These are phyloP conservation scores for Tragopan temminckii DNA, from an alignment of 2,797 vertebrate genomes.

Conservation along the genomic window DNA sequence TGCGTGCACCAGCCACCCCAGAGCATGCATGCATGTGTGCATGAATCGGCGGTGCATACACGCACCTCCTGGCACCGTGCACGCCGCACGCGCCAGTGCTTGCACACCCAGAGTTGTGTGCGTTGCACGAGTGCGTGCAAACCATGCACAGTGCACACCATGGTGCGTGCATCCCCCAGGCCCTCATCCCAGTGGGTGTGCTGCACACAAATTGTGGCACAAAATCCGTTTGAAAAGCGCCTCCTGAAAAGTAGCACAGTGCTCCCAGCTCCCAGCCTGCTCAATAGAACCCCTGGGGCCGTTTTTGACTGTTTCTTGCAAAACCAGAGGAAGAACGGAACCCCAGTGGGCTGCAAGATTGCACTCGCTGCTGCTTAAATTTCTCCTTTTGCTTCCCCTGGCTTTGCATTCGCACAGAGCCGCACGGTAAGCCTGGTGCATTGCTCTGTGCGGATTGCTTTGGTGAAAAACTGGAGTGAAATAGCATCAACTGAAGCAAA, in stretches of 20 bases:
- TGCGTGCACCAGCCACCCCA: background rate
- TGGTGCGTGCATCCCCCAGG: background rate
- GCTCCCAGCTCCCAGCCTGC: background rate
- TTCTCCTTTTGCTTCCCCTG: background rate
- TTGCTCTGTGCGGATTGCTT: background rate
- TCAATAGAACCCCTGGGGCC: background rate
- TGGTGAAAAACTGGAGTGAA: background rate
- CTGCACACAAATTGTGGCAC: too few relatives aligned
- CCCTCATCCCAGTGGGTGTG: background rate
- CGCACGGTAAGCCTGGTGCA: background rate
- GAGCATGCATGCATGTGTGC: background rate
- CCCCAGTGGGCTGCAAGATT: background rate
- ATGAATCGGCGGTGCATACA: background rate
- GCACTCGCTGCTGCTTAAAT: background rate
- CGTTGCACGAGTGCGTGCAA: background rate
- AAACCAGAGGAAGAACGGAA: background rate
- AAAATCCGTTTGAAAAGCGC: fast-evolving
- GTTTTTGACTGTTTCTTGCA: background rate
- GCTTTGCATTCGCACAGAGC: fast-evolving
- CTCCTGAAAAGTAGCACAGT: background rate
- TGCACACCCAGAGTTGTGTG: too few relatives aligned
- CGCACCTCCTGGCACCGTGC: too few relatives aligned
- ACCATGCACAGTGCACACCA: too few relatives aligned
- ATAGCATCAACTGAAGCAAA: fast-evolving
- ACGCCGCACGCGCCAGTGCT: background rate